Conservation (phyloP, 2,113 vertebrate genomes). For the Pardalotus punctatus region DNA sequence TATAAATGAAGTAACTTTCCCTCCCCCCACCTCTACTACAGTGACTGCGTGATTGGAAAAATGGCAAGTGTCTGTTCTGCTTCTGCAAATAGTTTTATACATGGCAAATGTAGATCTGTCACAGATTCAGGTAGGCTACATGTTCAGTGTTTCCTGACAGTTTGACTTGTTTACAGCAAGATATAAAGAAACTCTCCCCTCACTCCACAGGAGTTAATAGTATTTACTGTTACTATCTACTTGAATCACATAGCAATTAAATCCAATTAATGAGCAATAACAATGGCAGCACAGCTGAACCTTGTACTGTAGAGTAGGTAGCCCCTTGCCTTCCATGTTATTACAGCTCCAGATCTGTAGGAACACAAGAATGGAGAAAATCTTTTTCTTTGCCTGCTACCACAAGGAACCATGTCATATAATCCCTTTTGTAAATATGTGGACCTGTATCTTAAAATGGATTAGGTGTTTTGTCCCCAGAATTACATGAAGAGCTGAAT, state of each 20-base stretch:
- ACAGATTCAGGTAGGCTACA: background rate
- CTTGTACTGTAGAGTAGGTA: background rate
- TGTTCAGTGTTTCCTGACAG: background rate
- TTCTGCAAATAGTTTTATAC: background rate
- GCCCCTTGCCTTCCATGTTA: background rate
- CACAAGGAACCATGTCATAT: background rate
- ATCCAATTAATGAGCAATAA: constrained; percentile 15
- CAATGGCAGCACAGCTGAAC: background rate
- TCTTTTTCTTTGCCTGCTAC: background rate
- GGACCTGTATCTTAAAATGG: background rate
- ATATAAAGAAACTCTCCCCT: background rate
- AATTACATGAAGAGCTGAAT: background rate
- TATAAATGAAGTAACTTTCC: background rate
- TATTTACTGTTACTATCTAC: constrained; percentile 2
- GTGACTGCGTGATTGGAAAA: background rate
- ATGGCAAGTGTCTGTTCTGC: background rate
- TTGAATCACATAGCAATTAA: background rate
- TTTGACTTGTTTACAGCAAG: background rate
- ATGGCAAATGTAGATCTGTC: background rate
- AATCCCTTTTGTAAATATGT: background rate
- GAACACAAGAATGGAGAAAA: background rate
- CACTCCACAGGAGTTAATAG: background rate
- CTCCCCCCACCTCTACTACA: background rate
- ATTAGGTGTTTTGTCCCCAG: background rate
- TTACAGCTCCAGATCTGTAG: background rate